These are phyloP conservation scores for Poecilus cupreus DNA, from an alignment of 2,888 invertebrate genomes.

Conservation along the genomic window DNA sequence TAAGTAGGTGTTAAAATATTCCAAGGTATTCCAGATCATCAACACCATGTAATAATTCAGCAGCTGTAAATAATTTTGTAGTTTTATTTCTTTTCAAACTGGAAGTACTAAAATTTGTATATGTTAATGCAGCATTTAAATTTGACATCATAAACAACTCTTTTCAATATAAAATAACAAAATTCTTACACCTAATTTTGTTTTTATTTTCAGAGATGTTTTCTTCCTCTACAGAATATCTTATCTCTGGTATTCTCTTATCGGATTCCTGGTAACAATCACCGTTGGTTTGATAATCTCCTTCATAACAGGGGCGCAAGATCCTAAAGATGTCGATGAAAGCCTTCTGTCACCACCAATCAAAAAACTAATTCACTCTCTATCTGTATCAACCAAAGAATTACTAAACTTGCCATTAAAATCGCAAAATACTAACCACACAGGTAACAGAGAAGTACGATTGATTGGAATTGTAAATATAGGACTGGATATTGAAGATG, in stretches of 20 bases:
- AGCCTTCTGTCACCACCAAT: slow-evolving; percentile 82
- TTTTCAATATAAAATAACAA: neutral
- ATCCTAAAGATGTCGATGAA: slow-evolving; percentile 79
- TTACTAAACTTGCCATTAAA: slow-evolving; percentile 67
- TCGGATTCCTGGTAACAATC: slow-evolving; percentile 85
- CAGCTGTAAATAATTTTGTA: neutral
- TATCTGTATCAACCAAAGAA: slow-evolving; percentile 74
- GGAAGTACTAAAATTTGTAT: neutral
- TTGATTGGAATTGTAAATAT: slow-evolving; percentile 66
- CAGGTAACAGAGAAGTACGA: slow-evolving; percentile 62
- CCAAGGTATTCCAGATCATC: slow-evolving; percentile 10
- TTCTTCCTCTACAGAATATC: slow-evolving; percentile 82
- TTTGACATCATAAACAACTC: neutral
- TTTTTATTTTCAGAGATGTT: slow-evolving; percentile 65
- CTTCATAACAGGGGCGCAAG: slow-evolving; percentile 78
- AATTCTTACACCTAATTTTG: neutral
- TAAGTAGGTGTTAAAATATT: neutral
- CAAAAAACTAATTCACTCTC: slow-evolving; percentile 74
- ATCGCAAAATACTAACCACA: slow-evolving; percentile 57
- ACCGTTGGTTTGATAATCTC: slow-evolving; percentile 84
- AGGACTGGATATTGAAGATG: slow-evolving; percentile 66
- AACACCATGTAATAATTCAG: neutral
- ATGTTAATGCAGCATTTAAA: neutral
- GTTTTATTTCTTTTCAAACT: neutral
- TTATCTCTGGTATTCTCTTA: slow-evolving; percentile 92